Evolutionary conservation across 2,797 vertebrate species (phyloP).

Genomic region (Poliocrania exsul): DNA sequence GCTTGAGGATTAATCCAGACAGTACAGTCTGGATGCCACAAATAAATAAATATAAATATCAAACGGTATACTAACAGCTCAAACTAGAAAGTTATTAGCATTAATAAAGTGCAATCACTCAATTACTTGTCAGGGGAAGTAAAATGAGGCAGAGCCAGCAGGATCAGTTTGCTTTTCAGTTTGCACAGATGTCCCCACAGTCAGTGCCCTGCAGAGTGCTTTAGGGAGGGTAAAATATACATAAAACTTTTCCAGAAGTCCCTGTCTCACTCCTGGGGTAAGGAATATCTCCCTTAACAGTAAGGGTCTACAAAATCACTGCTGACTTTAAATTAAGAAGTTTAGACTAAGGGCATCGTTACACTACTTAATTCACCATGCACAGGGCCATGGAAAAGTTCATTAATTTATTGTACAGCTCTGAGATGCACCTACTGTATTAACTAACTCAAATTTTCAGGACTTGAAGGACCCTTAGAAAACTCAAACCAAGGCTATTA

Average conservation of each 20-base stretch:
- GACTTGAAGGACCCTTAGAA: not conserved
- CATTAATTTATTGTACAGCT: not conserved
- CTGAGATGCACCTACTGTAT: not conserved
- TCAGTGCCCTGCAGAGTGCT: not conserved
- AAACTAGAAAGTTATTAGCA: conserved; percentile 33
- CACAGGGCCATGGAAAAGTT: not conserved
- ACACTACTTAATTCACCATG: not conserved
- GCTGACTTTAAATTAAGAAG: not conserved
- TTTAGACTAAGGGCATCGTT: not conserved
- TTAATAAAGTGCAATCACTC: conserved; percentile 34
- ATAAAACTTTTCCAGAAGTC: not conserved
- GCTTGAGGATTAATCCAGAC: conserved; percentile 19
- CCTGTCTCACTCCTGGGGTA: not conserved
- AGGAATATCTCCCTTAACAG: not conserved
- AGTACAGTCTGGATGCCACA: conserved; percentile 30
- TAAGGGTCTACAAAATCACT: not conserved
- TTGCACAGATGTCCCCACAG: not conserved
- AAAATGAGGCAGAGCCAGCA: not conserved
- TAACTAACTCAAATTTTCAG: not conserved
- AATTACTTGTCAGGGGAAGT: not conserved
- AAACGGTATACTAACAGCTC: conserved; percentile 15
- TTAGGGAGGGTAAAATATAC: not conserved
- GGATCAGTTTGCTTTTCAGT: not conserved
- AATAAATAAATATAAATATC: conserved; percentile 52
- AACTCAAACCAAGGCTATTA: not conserved